A percentile compares a stretch with the other conserved stretches of the same genome.
Evolutionary conservation across 2,888 invertebrate genomes (phyloP).

Genomic region (Biston betularia): DNA sequence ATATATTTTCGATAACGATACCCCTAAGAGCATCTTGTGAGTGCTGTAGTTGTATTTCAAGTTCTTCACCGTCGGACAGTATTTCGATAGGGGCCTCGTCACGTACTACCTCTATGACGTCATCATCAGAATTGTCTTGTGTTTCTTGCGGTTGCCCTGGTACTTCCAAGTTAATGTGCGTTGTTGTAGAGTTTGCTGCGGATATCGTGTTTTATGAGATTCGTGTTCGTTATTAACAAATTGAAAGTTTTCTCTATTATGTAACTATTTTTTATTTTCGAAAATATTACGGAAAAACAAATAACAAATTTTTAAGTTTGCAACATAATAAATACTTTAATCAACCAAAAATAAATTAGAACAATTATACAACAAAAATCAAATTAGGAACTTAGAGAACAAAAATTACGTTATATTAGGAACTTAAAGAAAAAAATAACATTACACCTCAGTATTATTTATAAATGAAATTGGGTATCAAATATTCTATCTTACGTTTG

Average conservation of each 20-base stretch:
- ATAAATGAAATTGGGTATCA: slow-evolving; percentile 1
- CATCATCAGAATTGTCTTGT: slow-evolving; percentile 72
- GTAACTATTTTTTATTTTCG: too few species aligned
- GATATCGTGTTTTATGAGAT: slow-evolving; percentile 6
- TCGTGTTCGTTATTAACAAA: neutral
- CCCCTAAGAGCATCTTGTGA: slow-evolving; percentile 28
- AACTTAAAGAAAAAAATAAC: neutral
- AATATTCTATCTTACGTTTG: slow-evolving; percentile 10
- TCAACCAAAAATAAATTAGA: slow-evolving; percentile 2
- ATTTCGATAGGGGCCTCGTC: slow-evolving; percentile 81
- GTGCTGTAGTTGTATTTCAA: slow-evolving; percentile 55
- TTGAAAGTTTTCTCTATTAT: neutral
- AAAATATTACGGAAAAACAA: neutral
- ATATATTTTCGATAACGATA: slow-evolving; percentile 40
- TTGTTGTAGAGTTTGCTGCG: slow-evolving; percentile 15
- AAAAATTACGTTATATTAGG: neutral
- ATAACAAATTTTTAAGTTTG: neutral
- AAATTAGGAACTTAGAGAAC: neutral
- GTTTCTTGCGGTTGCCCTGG: slow-evolving; percentile 46
- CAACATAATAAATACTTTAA: neutral
- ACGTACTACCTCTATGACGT: slow-evolving; percentile 78
- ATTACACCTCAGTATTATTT: neutral
- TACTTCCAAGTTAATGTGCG: slow-evolving; percentile 49
- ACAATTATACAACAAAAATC: neutral
- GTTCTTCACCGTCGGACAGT: slow-evolving; percentile 77